Evolutionary conservation across 64 coral and sea anemone genomes (phyloP).

Genomic region (Montipora capricornis): DNA sequence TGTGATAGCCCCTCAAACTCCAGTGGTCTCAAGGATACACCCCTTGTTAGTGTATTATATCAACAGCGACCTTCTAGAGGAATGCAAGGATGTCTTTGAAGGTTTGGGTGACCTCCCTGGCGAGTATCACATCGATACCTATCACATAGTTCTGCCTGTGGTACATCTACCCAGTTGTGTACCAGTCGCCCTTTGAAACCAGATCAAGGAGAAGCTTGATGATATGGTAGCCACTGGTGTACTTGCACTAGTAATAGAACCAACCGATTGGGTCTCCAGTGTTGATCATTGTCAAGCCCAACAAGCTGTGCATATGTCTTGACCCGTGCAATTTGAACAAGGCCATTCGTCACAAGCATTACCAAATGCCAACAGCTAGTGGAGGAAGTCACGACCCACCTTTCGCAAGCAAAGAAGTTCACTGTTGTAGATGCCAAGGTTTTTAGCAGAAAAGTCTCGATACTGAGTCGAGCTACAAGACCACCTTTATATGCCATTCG

Average conservation of each 20-base stretch:
- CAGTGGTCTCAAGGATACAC: slow-evolving; percentile 23
- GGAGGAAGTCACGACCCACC: not conserved
- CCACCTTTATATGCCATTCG: not conserved
- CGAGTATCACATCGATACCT: slow-evolving; percentile 49
- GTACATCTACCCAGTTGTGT: slow-evolving; percentile 63
- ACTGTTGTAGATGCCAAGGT: not conserved
- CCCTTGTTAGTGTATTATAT: not conserved
- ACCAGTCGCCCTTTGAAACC: slow-evolving; percentile 40
- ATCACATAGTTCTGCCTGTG: slow-evolving; percentile 47
- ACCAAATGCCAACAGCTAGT: not conserved
- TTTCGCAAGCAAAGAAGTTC: slow-evolving; percentile 8
- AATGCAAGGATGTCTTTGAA: slow-evolving; percentile 63
- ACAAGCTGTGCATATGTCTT: too few species aligned
- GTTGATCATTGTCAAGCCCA: too few species aligned
- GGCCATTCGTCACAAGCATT: too few species aligned
- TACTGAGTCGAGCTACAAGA: slow-evolving; percentile 6
- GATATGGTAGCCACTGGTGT: not conserved
- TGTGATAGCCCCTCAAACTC: slow-evolving; percentile 57
- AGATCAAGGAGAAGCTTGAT: not conserved
- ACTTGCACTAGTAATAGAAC: not conserved
- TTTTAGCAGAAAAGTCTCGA: not conserved
- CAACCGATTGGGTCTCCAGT: slow-evolving; percentile 4
- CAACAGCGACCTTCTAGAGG: not conserved
- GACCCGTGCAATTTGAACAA: too few species aligned
- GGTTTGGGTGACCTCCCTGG: slow-evolving; percentile 33